phyloP scores from a whole-genome alignment of 92 coral and sea anemone genomes.

The Plumapathes pennacea region DNA sequence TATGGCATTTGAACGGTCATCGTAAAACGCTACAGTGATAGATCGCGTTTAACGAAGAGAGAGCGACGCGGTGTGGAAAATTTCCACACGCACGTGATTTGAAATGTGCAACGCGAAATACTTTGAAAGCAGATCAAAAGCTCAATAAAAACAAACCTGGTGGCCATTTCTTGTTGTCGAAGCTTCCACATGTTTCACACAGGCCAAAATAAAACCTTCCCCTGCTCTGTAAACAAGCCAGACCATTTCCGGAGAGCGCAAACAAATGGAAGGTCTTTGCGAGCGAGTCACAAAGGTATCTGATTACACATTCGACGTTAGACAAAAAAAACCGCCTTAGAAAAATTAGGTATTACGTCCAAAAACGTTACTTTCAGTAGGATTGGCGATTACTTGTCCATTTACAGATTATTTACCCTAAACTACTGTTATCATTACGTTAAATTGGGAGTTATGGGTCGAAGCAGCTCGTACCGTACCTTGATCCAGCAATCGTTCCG shows the following conservation, averaged over 20 bases:
- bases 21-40: too few relatives aligned
- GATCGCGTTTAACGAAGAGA: too few relatives aligned
- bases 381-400: constrained; percentile 85
- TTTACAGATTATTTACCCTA: constrained; percentile 91
- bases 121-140: too few relatives aligned
- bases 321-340: constrained; percentile 13
- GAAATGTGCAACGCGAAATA: too few relatives aligned
- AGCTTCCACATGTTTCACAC: constrained; percentile 60
- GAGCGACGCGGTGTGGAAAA: too few relatives aligned
- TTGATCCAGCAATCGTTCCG: constrained; percentile 98
- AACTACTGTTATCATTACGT: constrained; percentile 84
- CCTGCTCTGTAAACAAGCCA: constrained; percentile 52
- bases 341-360: constrained; percentile 81
- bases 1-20: neutral
- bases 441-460: constrained; percentile 58
- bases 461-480: constrained; percentile 67
- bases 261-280: constrained; percentile 44
- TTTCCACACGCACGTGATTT: too few relatives aligned
- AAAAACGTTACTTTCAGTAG: constrained; percentile 62
- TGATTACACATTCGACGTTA: constrained; percentile 14
- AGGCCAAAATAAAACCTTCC: constrained; percentile 63
- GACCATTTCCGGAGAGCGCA: constrained; percentile 37
- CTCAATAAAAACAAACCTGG: constrained; percentile 55
- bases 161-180: constrained; percentile 51
- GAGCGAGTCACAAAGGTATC: too few relatives aligned